A percentile compares a stretch with the other conserved stretches of the same genome.
These are phyloP conservation scores for Drosophila pseudoobscura DNA, from an alignment of 1,140 invertebrate genomes.

Conservation along the genomic window DNA sequence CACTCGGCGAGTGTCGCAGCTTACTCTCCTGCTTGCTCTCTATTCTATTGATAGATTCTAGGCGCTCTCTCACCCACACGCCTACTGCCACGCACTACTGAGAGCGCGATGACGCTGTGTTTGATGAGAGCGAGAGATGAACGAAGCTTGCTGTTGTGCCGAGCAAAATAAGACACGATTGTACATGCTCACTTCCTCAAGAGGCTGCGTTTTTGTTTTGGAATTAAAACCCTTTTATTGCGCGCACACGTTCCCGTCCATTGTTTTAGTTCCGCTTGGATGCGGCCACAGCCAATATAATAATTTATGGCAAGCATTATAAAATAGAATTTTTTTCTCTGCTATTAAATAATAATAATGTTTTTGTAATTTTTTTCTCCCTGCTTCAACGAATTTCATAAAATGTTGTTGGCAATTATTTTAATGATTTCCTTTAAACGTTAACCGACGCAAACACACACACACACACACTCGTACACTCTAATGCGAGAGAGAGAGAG, in stretches of 20 bases:
- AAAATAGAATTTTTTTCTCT: slow-evolving; percentile 49
- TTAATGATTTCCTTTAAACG: slow-evolving; percentile 82
- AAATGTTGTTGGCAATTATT: slow-evolving; percentile 77
- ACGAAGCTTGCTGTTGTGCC: too few relatives aligned
- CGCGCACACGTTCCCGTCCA: slow-evolving; percentile 11
- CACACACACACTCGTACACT: slow-evolving; percentile 29
- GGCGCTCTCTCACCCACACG: too few relatives aligned
- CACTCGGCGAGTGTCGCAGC: too few relatives aligned
- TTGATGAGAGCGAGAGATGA: too few relatives aligned
- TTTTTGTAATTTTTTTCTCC: slow-evolving; percentile 54
- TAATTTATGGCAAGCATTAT: slow-evolving; percentile 44
- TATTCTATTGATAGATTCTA: too few relatives aligned
- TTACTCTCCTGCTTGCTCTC: too few relatives aligned
- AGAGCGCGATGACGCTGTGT: too few relatives aligned
- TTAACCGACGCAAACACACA: slow-evolving; percentile 42
- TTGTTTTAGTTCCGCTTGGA: slow-evolving; percentile 43
- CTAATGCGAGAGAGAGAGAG: slow-evolving; percentile 53
- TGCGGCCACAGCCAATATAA: slow-evolving; percentile 41
- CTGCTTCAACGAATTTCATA: slow-evolving; percentile 73
- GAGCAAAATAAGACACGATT: too few relatives aligned
- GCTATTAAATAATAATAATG: slow-evolving; percentile 66
- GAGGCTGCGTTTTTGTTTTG: too few relatives aligned
- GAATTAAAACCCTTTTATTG: too few relatives aligned
- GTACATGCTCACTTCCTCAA: too few relatives aligned
- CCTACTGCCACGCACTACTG: too few relatives aligned